Percentiles rank a stretch among this genome's conserved stretches.
phyloP scores from a whole-genome alignment of 1,140 invertebrate genomes.

The Lepidurus couesii region DNA sequence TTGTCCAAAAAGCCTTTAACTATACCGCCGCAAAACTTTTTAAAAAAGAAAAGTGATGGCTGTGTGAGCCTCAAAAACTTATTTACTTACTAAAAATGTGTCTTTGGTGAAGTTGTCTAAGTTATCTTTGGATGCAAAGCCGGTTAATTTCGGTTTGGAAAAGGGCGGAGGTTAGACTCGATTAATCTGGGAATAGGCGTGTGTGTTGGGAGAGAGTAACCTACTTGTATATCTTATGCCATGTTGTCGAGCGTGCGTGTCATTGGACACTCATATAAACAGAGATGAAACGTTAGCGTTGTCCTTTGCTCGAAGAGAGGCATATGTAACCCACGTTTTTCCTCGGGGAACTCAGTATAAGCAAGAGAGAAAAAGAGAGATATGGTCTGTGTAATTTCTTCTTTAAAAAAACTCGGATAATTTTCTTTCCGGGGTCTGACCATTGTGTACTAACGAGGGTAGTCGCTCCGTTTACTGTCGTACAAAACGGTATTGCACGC shows the following conservation, averaged over 20 bases:
- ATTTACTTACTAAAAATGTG: too few species aligned
- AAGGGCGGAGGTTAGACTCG: background rate
- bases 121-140: too few species aligned
- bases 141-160: background rate
- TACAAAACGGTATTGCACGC: too few species aligned
- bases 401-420: too few species aligned
- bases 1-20: background rate
- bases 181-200: slow-evolving; percentile 1
- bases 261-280: background rate
- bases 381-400: too few species aligned
- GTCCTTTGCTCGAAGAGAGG: background rate
- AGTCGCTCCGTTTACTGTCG: too few species aligned
- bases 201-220: background rate
- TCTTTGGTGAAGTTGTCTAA: too few species aligned
- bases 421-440: too few species aligned
- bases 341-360: too few species aligned
- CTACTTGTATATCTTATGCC: background rate
- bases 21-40: background rate
- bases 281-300: background rate
- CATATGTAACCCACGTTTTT: too few species aligned
- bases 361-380: too few species aligned
- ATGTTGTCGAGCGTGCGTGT: background rate
- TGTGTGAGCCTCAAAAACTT: background rate
- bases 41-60: background rate
- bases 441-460: too few species aligned